phyloP scores from a whole-genome alignment of 1,140 invertebrate genomes.

The Medauroidea extradentata region DNA sequence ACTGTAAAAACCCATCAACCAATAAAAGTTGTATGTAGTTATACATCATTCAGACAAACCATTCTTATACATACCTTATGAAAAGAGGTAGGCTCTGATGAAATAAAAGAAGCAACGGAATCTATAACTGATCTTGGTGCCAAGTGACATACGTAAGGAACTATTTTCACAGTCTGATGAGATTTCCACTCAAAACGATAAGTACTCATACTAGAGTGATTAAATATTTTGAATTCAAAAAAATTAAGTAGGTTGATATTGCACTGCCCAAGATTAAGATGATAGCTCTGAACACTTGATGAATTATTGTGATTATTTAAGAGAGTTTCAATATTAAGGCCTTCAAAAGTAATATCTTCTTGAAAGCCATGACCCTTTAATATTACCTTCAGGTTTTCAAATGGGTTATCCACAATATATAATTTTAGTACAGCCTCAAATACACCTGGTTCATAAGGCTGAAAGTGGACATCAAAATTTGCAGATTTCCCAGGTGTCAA shows the following conservation, averaged over 20 bases:
- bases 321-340: background rate
- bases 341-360: conserved; percentile 21
- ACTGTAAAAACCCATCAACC: too few species aligned
- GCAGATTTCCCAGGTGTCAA: background rate
- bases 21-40: too few species aligned
- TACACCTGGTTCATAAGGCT: background rate
- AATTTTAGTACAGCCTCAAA: background rate
- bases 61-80: conserved; percentile 24
- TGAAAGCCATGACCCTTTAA: conserved; percentile 29
- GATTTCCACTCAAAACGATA: conserved; percentile 32
- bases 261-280: background rate
- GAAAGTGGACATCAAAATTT: background rate
- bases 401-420: conserved; percentile 31
- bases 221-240: background rate
- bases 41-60: too few species aligned
- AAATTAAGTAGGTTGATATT: background rate
- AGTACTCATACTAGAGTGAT: background rate
- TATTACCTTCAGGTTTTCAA: conserved; percentile 27
- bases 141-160: conserved; percentile 35
- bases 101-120: conserved; percentile 29
- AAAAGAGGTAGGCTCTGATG: conserved; percentile 21
- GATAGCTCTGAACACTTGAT: background rate
- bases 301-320: background rate
- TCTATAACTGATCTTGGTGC: conserved; percentile 25
- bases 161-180: conserved; percentile 28